Evolutionary conservation across 1,140 invertebrate species (phyloP).

Genomic region (Bombus terrestris): DNA sequence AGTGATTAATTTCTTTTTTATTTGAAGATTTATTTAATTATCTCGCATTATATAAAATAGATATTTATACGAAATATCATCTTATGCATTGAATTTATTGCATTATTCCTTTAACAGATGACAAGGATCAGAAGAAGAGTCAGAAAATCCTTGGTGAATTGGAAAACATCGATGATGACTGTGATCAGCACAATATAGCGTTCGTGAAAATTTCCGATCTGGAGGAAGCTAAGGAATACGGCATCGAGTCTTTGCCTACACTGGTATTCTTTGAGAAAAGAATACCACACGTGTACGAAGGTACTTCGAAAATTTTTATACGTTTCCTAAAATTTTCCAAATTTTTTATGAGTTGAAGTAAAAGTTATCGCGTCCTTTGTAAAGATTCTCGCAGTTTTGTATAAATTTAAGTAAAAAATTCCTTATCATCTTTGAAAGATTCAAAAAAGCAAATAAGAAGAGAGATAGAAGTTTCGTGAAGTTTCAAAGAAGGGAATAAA

Average conservation of each 20-base stretch:
- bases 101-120: constrained; percentile 85
- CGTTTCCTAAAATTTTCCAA: no score
- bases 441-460: background rate
- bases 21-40: background rate
- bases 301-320: constrained; percentile 70
- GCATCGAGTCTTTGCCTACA: constrained; percentile 91
- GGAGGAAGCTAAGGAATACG: constrained; percentile 94
- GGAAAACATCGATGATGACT: constrained; percentile 97
- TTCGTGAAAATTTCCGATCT: constrained; percentile 96
- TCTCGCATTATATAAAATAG: no score
- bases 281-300: constrained; percentile 95
- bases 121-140: constrained; percentile 95
- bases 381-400: no score
- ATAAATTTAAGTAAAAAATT: no score
- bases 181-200: constrained; percentile 94
- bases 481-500: background rate
- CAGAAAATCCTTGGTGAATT: constrained; percentile 93
- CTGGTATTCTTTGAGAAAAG: constrained; percentile 94
- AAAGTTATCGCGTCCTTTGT: no score
- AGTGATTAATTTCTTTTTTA: constrained; percentile 79
- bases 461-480: background rate
- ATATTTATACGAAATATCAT: background rate
- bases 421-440: no score
- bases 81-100: background rate
- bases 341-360: no score